Evolutionary conservation across 2,113 vertebrate species (phyloP).

Genomic region (Amia ocellicauda): DNA sequence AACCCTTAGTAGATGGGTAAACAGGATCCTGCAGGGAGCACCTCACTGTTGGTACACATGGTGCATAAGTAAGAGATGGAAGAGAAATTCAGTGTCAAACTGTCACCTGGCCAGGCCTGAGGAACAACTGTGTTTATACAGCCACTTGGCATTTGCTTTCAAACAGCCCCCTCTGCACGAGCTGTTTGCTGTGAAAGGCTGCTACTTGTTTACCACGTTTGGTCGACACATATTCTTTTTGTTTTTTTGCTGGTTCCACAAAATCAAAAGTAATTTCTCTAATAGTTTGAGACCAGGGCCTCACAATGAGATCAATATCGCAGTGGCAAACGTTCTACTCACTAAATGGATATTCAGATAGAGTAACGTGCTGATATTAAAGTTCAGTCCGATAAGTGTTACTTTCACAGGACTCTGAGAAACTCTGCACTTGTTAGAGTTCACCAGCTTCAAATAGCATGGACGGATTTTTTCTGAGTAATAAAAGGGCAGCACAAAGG

Average conservation of each 20-base stretch:
- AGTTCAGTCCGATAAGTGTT: background rate
- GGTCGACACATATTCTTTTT: background rate
- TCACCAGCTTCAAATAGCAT: background rate
- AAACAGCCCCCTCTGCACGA: background rate
- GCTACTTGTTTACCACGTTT: background rate
- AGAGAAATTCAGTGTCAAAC: constrained; percentile 9
- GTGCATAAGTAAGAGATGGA: constrained; percentile 12
- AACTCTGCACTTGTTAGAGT: background rate
- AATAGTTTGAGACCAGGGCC: too few species aligned
- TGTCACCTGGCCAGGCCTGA: background rate
- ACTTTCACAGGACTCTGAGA: background rate
- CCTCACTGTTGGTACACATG: constrained; percentile 28
- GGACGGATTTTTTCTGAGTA: background rate
- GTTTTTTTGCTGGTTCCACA: background rate
- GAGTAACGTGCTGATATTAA: too few species aligned
- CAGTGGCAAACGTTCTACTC: too few species aligned
- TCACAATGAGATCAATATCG: too few species aligned
- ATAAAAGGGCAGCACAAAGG: too few species aligned
- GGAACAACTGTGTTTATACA: constrained; percentile 16
- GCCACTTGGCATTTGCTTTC: constrained; percentile 15
- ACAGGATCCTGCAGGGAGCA: constrained; percentile 6
- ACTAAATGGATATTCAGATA: too few species aligned
- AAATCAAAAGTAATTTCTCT: too few species aligned
- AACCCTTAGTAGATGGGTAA: too few species aligned
- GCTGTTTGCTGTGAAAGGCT: constrained; percentile 5